Evolutionary conservation across 2,113 vertebrate genomes (phyloP).

Genomic region (Indicator indicator): DNA sequence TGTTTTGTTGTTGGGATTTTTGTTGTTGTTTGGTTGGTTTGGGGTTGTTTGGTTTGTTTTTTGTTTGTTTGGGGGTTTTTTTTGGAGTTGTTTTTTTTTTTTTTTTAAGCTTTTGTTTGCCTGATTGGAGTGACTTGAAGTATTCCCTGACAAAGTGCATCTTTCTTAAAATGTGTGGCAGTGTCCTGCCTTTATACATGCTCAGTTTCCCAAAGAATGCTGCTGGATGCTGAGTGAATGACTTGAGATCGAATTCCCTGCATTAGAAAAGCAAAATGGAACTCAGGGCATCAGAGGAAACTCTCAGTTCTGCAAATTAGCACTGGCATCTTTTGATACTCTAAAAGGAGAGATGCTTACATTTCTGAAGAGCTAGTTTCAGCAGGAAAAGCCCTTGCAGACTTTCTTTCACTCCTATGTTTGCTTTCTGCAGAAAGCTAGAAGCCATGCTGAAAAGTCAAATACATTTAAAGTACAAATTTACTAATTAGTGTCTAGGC

Average conservation of each 20-base stretch:
- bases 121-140: background rate
- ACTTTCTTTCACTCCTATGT: background rate
- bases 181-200: background rate
- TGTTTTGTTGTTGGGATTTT: background rate
- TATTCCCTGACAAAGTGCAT: background rate
- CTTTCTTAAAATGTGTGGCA: background rate
- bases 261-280: background rate
- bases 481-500: background rate
- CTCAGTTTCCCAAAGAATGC: background rate
- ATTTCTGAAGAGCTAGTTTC: background rate
- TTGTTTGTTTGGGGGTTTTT: background rate
- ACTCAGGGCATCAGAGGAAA: background rate
- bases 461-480: constrained; percentile 11
- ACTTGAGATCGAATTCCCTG: background rate
- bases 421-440: constrained; percentile 26
- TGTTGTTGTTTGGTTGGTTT: background rate
- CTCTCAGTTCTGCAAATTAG: background rate
- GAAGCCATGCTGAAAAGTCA: background rate
- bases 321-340: background rate
- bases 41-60: background rate
- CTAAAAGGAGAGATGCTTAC: background rate
- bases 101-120: background rate
- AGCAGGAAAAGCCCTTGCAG: background rate
- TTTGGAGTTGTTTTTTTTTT: background rate
- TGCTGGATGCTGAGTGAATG: background rate